phyloP scores from a whole-genome alignment of 2,888 invertebrate genomes.

The Caenorhabditis angaria region DNA sequence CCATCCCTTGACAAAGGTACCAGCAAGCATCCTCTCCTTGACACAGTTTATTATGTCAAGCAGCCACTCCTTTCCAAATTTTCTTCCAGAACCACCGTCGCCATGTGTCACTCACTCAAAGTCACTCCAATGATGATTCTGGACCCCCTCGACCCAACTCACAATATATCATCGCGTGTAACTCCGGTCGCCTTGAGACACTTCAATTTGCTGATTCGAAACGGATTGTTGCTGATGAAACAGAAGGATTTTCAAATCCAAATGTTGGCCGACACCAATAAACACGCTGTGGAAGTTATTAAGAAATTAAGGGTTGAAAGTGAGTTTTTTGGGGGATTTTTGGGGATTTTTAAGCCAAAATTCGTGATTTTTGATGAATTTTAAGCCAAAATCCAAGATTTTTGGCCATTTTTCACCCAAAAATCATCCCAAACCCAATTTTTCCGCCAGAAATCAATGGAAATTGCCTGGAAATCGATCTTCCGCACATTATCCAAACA shows the following conservation, averaged over 20 bases:
- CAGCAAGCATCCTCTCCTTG: background rate
- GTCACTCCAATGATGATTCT: conserved; percentile 21
- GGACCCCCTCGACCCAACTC: conserved; percentile 54
- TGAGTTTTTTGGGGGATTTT: conserved; percentile 4
- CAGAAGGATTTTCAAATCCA: conserved; percentile 15
- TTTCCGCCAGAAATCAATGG: background rate
- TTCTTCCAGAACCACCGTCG: conserved; percentile 14
- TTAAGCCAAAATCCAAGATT: no score
- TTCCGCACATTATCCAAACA: conserved; percentile 17
- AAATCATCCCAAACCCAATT: no score
- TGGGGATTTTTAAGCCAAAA: background rate
- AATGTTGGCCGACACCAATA: conserved; percentile 16
- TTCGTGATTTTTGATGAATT: background rate
- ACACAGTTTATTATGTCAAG: background rate
- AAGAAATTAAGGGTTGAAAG: conserved; percentile 7
- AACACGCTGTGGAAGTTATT: conserved; percentile 6
- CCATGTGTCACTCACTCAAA: conserved; percentile 1
- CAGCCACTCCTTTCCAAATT: background rate
- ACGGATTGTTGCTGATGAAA: conserved; percentile 33
- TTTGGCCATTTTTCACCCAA: background rate
- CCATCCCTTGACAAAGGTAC: background rate
- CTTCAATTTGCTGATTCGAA: conserved; percentile 30
- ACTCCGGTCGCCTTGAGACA: conserved; percentile 31
- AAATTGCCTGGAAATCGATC: conserved; percentile 12
- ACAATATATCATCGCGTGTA: conserved; percentile 49